Evolutionary conservation across 2,113 vertebrate genomes (phyloP).

Genomic region (Caloenas nicobarica): DNA sequence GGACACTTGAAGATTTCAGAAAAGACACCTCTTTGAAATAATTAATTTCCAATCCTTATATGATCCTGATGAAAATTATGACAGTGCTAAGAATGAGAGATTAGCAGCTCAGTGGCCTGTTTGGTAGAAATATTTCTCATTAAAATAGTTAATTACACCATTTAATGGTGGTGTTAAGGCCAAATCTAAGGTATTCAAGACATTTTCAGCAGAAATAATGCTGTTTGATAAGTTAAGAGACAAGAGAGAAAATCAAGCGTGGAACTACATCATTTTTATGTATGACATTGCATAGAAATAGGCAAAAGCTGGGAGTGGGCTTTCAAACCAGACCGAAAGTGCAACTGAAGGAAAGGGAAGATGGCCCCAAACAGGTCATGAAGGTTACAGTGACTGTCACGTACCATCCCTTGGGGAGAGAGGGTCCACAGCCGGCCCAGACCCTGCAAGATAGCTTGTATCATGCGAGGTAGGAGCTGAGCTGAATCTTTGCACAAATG

Average conservation of each 20-base stretch:
- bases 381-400: not conserved
- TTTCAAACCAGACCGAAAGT: not conserved
- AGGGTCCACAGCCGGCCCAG: fast-evolving
- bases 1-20: not conserved
- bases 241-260: not conserved
- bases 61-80: not conserved
- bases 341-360: not conserved
- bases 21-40: not conserved
- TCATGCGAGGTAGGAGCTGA: fast-evolving
- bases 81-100: not conserved
- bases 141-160: not conserved
- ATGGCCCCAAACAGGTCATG: not conserved
- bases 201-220: not conserved
- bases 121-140: not conserved
- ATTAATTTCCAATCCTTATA: not conserved
- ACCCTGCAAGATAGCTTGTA: not conserved
- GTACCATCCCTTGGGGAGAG: fast-evolving
- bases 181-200: not conserved
- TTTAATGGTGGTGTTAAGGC: not conserved
- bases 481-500: not conserved
- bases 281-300: fast-evolving
- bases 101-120: not conserved
- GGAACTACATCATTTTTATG: not conserved
- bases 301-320: fast-evolving
- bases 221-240: not conserved